Base-by-base conservation (phyloP, 2,888 invertebrate genomes). In the Noctua fimbriata region DNA sequence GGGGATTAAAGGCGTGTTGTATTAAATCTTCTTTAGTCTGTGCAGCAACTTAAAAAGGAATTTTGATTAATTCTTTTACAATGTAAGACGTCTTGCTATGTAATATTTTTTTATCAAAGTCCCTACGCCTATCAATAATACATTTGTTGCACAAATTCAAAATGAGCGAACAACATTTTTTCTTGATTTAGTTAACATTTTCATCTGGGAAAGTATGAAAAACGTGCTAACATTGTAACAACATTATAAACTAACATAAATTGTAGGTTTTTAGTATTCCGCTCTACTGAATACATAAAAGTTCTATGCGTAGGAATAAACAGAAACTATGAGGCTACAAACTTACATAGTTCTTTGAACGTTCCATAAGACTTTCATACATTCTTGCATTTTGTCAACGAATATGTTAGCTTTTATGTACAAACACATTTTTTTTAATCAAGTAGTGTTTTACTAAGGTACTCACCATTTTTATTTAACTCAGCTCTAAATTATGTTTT, bases 61-160 rank as follows among this genome's bases (percentile, higher is more conserved):
- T 77, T 70, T 67, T 21, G 58, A 72, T 77, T 24, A 75, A 77
- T 49, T 10, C 10, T 76, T 76, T 55, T 72, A 79, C 79, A 73
- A 76, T 55, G 87, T 81, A 75, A 73, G 52, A 76, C 18, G 36
- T 44, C 28, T 69, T 65, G 49, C 79, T 60, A 69, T 67, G 60
- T 72, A 14, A 69, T 58, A 18, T 36, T 67, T 82, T 82, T 79
- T 86, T 87, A 55, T 69, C 24, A 47, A n/a, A 69, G n/a, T 58
- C 52, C 21, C 18, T 69, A 49, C 36, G 58, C 41, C 77, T 65
- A 87, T 87, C 67, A 83, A 88, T 88, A 84, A 88, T 79, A 84
- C 81, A 87, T 88, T 72, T 80, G 63, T 55, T 69, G 65, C 80
- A 77, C 12, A 79, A 76, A 80, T 74, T 78, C 58, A 76, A 79